Evolutionary conservation across 2,888 invertebrate species (phyloP).

Genomic region (Ctena decussata): DNA sequence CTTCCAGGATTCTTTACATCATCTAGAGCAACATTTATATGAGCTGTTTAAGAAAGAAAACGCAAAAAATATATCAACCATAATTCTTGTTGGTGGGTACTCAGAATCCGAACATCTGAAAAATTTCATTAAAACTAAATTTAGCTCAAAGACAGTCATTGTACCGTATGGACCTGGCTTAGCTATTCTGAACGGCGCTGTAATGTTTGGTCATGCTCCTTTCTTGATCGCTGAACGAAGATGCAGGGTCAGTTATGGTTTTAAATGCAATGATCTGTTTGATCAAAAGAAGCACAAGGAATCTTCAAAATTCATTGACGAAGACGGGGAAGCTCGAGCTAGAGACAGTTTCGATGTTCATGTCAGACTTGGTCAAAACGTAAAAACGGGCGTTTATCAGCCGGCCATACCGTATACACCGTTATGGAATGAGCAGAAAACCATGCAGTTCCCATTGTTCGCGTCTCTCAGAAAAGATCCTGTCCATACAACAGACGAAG

Average conservation of each 20-base stretch:
- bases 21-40: background rate
- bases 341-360: background rate
- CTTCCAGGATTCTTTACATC: background rate
- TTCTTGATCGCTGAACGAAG: background rate
- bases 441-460: background rate
- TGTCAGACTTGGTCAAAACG: background rate
- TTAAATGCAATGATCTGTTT: background rate
- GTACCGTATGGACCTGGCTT: background rate
- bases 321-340: background rate
- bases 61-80: background rate
- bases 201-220: background rate
- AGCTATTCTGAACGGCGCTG: background rate
- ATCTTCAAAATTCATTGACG: background rate
- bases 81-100: background rate
- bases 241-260: background rate
- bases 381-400: background rate
- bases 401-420: background rate
- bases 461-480: background rate
- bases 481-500: background rate
- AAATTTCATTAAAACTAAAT: background rate
- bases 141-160: background rate
- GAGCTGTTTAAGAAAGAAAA: background rate
- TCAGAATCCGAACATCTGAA: background rate
- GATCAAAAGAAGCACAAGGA: background rate
- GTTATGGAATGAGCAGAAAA: background rate